Evolutionary conservation across 2,888 invertebrate genomes (phyloP), one percentile per base, ranked within the genome.

Genomic region (Balanococcus diminutus): DNA sequence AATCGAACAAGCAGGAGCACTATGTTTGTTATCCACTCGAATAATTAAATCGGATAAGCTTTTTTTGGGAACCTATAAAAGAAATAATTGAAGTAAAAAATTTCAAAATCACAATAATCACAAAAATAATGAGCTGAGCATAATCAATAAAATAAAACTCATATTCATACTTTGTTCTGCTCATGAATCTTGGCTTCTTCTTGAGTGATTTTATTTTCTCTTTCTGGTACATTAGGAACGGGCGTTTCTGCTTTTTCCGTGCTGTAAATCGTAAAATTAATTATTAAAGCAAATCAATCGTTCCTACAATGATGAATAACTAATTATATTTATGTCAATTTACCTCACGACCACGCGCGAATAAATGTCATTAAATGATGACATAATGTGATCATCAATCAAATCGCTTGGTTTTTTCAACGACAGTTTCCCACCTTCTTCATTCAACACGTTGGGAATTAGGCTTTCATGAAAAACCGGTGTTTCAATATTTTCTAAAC

Each of bases 401-500:
- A 82, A 32, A 82, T 32, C 32, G 5, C 4, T 32, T 16, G 56
- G 11, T 28, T 28, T 46, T 5, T 19, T n/a, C 0, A 46, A 32
- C 3, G 56, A 11, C 0, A 82, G 3, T n/a, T 28, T 82, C 16
- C n/a, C n/a, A 31, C 8, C 8, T 0, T 56, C 19, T 56, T 56
- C 32, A 31, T 32, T 31, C 4, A 56, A 56, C 25, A 51, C 8
- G 32, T 51, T 46, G 19, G 51, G 31, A 31, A 82, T 25, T 31
- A 51, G 1, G 19, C n/a, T 28, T 8, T 82, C 51, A 6, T 82
- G 31, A 51, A 82, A 82, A 14, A n/a, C 16, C 1, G 82, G 51
- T 6, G 82, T 82, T 19, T 82, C 82, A 5, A 82, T 32, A 82
- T 46, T 82, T 82, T 82, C 82, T 82, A n/a, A 28, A 82, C n/a